Evolutionary conservation across 92 coral and sea anemone species (phyloP).

Genomic region (Siderastrea siderea): DNA sequence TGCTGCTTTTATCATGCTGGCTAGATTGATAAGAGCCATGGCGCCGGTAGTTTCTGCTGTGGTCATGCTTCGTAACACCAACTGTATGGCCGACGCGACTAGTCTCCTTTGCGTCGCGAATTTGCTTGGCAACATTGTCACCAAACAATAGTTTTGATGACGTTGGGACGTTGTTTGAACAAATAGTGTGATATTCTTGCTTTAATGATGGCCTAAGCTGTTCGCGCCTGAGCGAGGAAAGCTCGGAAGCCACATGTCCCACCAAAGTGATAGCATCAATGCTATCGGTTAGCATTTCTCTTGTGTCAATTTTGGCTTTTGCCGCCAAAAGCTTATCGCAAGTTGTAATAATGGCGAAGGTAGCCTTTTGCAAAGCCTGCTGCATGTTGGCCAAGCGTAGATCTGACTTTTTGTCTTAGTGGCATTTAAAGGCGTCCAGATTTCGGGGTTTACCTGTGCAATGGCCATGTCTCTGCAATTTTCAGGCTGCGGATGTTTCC

Average conservation of each 20-base stretch:
- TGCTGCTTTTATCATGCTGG: background rate
- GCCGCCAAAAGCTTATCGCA: background rate
- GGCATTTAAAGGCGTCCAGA: conserved; percentile 5
- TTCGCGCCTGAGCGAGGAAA: conserved; percentile 37
- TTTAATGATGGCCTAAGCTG: conserved; percentile 37
- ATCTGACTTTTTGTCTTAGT: background rate
- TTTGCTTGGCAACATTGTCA: background rate
- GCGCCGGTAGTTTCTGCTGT: background rate
- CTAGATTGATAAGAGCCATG: background rate
- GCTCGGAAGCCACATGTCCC: background rate
- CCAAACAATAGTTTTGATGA: too few relatives aligned
- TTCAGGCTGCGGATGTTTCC: too few relatives aligned
- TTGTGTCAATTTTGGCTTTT: background rate
- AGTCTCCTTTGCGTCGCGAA: conserved; percentile 44
- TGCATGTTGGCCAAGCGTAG: conserved; percentile 18
- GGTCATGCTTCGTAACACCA: background rate
- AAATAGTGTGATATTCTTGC: background rate
- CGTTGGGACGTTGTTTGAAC: too few relatives aligned
- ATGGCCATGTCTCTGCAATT: background rate
- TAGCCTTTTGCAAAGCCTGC: conserved; percentile 3
- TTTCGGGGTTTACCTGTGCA: background rate
- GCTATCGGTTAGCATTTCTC: conserved; percentile 1
- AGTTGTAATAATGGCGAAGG: background rate
- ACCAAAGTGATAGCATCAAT: background rate
- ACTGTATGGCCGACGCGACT: conserved; percentile 28